Base-by-base conservation (phyloP, 53 echinoderm and acorn worm species). In the Luidia sarsii region DNA sequence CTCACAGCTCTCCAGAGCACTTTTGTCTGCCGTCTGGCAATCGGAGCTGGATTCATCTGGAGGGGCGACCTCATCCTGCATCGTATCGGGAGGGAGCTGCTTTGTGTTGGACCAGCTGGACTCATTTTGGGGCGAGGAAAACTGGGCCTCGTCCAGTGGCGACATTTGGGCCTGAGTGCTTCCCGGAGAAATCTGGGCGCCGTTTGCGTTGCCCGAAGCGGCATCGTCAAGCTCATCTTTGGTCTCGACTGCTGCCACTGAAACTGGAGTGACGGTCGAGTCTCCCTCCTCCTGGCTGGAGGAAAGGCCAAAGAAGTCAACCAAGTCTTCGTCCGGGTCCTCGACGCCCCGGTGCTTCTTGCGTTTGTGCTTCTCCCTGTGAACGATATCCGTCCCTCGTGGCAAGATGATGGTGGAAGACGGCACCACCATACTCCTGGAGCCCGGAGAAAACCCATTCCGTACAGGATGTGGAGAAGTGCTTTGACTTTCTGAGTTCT, bases 231-330 rank as follows among this genome's bases (percentile, higher is more conserved):
- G 19, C 2, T 59, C 46, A 33, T 77, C 62, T 50, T 53, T 71
- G 0, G 31, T 13, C 22, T 55, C 39, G 28, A 52, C 19, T 43
- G 71, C 27, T 1, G 72, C 16, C 13, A 72, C 43, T 25, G 73
- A 11, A 8, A 84, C 57, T 33, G 83, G 70, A 35, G 67, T 36
- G 35, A 72, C 38, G 30, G 73, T 64, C 21, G 54, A 18, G 13
- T 59, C 48, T 54, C 60, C 63, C 64, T 52, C 64, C 4, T 71
- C 73, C 43, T 84, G 61, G 61, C 56, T 43, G 1, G 41, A 16
- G 39, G 77, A 33, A 61, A 62, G 32, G 21, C 94, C 94, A 63
- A 89, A 99, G 84, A 99, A 99, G 65, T 99, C 99, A 1, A 99
- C 89, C 9, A 99, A 65, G 57, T 93, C 93, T 50, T 65, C 71